Percentiles rank a stretch among this genome's conserved stretches.
These are phyloP conservation scores for Proales similis DNA, from an alignment of 1,140 invertebrate genomes.

Conservation along the genomic window DNA sequence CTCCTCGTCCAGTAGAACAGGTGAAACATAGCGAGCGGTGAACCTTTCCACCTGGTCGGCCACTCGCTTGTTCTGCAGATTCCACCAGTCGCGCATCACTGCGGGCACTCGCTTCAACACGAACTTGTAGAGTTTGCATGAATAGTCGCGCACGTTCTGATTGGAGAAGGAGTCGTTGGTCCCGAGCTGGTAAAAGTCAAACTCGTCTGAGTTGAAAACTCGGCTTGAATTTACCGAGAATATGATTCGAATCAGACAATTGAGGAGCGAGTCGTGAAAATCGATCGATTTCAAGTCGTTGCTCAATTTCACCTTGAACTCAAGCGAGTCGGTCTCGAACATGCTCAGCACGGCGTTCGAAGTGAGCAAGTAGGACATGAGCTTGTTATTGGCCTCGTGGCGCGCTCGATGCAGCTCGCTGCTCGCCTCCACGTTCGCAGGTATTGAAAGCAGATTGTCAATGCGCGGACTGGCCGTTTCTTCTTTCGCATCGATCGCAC, in stretches of 20 bases:
- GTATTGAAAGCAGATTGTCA: too few relatives aligned
- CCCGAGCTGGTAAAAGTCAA: neutral
- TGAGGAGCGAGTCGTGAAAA: constrained; percentile 15
- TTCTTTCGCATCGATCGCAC: neutral
- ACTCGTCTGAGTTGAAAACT: neutral
- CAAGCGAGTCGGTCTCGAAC: constrained; percentile 3
- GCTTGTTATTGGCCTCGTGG: constrained; percentile 2
- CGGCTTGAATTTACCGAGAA: neutral
- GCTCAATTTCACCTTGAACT: constrained; percentile 29
- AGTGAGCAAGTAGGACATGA: constrained; percentile 20
- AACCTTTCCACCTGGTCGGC: constrained; percentile 65
- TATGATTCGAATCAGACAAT: constrained; percentile 36
- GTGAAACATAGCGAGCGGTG: constrained; percentile 66
- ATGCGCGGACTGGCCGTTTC: too few relatives aligned
- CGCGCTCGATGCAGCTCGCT: too few relatives aligned
- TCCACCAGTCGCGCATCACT: constrained; percentile 72
- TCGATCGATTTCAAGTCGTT: neutral
- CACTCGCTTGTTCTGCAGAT: constrained; percentile 61
- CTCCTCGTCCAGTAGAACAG: constrained; percentile 64
- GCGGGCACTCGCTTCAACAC: constrained; percentile 66
- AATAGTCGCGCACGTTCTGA: constrained; percentile 55
- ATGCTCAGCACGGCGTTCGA: constrained; percentile 12
- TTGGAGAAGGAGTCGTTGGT: neutral
- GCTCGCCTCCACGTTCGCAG: too few relatives aligned
- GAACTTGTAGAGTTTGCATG: constrained; percentile 63